phyloP scores from a whole-genome alignment of 92 coral and sea anemone genomes.

The Zoanthus sansibaricus region DNA sequence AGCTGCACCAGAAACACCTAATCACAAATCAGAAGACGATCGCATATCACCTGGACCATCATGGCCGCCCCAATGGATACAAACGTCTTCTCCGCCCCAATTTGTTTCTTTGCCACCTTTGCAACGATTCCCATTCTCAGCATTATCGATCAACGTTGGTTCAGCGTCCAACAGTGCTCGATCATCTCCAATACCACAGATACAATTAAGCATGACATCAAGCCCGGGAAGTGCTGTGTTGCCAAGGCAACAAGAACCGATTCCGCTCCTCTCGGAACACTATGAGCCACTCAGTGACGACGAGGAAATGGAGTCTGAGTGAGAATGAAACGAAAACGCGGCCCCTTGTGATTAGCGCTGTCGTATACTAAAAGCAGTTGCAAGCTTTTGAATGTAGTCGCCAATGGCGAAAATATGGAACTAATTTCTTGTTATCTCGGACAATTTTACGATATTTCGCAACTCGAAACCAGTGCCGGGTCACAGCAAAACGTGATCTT shows the following conservation, averaged over 20 bases:
- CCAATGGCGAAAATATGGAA: neutral
- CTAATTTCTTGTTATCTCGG: neutral
- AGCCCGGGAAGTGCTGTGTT: conserved; percentile 81
- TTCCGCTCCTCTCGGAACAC: conserved; percentile 87
- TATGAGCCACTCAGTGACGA: conserved; percentile 98
- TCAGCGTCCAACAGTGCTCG: conserved; percentile 95
- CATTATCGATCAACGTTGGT: conserved; percentile 84
- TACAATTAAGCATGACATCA: conserved; percentile 50
- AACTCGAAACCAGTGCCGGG: neutral
- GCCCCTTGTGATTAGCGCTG: neutral
- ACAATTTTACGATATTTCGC: neutral
- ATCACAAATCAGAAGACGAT: conserved; percentile 74
- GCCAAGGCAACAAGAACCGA: conserved; percentile 83
- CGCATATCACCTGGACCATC: conserved; percentile 78
- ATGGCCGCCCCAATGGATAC: conserved; percentile 63
- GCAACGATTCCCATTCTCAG: conserved; percentile 82
- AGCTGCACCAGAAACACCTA: conserved; percentile 84
- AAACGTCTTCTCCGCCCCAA: conserved; percentile 32
- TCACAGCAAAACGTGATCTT: neutral
- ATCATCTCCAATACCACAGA: conserved; percentile 91
- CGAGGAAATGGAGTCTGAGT: conserved; percentile 59
- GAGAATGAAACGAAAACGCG: neutral
- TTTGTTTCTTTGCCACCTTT: conserved; percentile 27
- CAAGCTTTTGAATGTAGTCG: neutral
- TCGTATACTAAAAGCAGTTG: neutral